A percentile compares a stretch with the other conserved stretches of the same genome.
These are phyloP conservation scores for Neodontobutis hainanensis DNA, from an alignment of 2,113 vertebrate species.

Conservation along the genomic window DNA sequence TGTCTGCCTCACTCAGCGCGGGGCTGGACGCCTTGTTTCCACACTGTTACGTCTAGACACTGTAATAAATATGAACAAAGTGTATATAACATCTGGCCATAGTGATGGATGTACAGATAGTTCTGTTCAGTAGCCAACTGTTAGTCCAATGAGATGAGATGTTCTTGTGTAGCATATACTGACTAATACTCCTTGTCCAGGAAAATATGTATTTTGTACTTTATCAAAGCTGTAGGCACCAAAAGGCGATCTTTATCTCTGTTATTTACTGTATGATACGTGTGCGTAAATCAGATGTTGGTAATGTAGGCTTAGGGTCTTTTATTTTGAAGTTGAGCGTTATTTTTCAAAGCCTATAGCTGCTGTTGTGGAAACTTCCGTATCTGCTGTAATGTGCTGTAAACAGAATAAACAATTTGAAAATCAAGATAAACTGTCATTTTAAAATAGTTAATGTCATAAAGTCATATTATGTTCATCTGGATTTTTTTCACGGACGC, in stretches of 20 bases:
- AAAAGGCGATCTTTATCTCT: slow-evolving; percentile 47
- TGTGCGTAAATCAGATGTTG: slow-evolving; percentile 63
- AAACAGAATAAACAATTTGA: slow-evolving; percentile 68
- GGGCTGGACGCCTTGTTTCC: slow-evolving; percentile 31
- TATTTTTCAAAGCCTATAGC: slow-evolving; percentile 59
- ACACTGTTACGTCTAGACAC: slow-evolving; percentile 36
- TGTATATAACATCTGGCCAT: slow-evolving; percentile 75
- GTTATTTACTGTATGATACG: slow-evolving; percentile 44
- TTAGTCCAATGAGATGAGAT: slow-evolving; percentile 61
- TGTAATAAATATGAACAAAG: slow-evolving; percentile 73
- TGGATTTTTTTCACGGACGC: no score
- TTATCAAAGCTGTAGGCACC: slow-evolving; percentile 65
- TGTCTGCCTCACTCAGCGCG: slow-evolving; percentile 21
- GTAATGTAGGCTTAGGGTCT: slow-evolving; percentile 55
- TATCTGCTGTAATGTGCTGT: slow-evolving; percentile 79
- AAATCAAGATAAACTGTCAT: slow-evolving; percentile 6
- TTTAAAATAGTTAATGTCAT: not conserved
- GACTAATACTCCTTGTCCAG: slow-evolving; percentile 62
- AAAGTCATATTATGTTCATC: not conserved
- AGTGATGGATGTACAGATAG: slow-evolving; percentile 66
- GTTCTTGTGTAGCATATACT: slow-evolving; percentile 76
- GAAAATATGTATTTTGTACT: slow-evolving; percentile 67
- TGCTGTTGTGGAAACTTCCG: slow-evolving; percentile 68
- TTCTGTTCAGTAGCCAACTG: slow-evolving; percentile 67
- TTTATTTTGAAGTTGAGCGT: slow-evolving; percentile 39